Percentiles rank a stretch among this genome's conserved stretches.
Conservation (phyloP, 2,113 vertebrate genomes). For the Seriola rivoliana region DNA sequence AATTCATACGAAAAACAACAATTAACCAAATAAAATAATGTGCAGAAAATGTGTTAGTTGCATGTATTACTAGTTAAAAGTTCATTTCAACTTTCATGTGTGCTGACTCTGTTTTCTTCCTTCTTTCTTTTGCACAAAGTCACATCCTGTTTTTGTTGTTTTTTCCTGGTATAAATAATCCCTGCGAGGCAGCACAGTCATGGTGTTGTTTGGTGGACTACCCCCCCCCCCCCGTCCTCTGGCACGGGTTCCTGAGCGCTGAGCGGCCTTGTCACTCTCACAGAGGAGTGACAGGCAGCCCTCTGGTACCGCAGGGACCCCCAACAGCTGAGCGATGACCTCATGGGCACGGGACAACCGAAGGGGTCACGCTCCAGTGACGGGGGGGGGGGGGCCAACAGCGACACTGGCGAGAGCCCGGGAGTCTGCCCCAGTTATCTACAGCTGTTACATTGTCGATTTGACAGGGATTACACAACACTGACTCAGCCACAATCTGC, state of each 20-base stretch:
- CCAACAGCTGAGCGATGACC: conserved; percentile 77
- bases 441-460: conserved; percentile 63
- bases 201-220: conserved; percentile 36
- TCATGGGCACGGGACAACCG: conserved; percentile 62
- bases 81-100: too few relatives aligned
- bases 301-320: conserved; percentile 51
- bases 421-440: conserved; percentile 20
- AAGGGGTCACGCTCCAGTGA: conserved; percentile 48
- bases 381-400: conserved; percentile 5
- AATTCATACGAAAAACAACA: too few relatives aligned
- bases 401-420: not conserved
- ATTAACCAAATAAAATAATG: too few relatives aligned
- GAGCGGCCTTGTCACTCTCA: conserved; percentile 16
- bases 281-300: conserved; percentile 38
- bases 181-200: conserved; percentile 40
- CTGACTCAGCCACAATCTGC: not conserved
- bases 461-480: conserved; percentile 51
- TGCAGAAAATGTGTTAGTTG: too few relatives aligned
- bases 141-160: conserved; percentile 20
- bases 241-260: conserved; percentile 25
- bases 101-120: too few relatives aligned
- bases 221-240: not conserved
- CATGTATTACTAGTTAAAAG: too few relatives aligned
- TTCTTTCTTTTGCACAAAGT: not conserved
- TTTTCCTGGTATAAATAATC: conserved; percentile 29